These are phyloP conservation scores for Campodea augens DNA, from an alignment of 1,140 invertebrate genomes.

Conservation along the genomic window DNA sequence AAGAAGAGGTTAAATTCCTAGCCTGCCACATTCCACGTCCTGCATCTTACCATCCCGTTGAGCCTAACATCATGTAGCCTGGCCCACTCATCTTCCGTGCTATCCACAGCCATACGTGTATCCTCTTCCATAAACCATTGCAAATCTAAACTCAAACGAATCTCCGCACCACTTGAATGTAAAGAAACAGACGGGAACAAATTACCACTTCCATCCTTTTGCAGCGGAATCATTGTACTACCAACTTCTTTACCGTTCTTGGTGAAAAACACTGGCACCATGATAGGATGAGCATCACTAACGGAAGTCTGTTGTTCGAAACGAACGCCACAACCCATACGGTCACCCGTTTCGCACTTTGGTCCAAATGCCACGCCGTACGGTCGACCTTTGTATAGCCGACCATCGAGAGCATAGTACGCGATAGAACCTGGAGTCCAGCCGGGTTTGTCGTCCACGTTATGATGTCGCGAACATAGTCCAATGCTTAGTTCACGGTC, in stretches of 20 bases:
- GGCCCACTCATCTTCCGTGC: constrained; percentile 33
- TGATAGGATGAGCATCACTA: constrained; percentile 11
- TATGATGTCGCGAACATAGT: constrained; percentile 24
- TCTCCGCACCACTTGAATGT: constrained; percentile 26
- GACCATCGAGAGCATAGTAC: constrained; percentile 27
- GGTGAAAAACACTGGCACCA: constrained; percentile 28
- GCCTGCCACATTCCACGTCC: too few relatives aligned
- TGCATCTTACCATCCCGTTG: constrained; percentile 31
- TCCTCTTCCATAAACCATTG: constrained; percentile 27
- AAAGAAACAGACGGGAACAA: constrained; percentile 26
- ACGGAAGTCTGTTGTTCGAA: constrained; percentile 17
- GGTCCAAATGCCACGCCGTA: constrained; percentile 24
- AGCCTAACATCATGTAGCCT: constrained; percentile 31
- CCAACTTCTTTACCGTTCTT: constrained; percentile 30
- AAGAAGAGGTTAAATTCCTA: too few relatives aligned
- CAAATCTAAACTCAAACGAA: constrained; percentile 14
- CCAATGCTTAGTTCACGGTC: constrained; percentile 22
- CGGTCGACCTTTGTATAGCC: constrained; percentile 17
- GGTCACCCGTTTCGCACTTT: constrained; percentile 25
- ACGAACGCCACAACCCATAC: constrained; percentile 29
- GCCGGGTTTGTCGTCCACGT: constrained; percentile 26
- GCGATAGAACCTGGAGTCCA: constrained; percentile 26
- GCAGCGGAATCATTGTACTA: constrained; percentile 17
- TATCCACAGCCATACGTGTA: constrained; percentile 32
- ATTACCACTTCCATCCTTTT: constrained; percentile 20